Evolutionary conservation across 2,888 invertebrate species (phyloP).

Genomic region (Tenthredo mesomela): DNA sequence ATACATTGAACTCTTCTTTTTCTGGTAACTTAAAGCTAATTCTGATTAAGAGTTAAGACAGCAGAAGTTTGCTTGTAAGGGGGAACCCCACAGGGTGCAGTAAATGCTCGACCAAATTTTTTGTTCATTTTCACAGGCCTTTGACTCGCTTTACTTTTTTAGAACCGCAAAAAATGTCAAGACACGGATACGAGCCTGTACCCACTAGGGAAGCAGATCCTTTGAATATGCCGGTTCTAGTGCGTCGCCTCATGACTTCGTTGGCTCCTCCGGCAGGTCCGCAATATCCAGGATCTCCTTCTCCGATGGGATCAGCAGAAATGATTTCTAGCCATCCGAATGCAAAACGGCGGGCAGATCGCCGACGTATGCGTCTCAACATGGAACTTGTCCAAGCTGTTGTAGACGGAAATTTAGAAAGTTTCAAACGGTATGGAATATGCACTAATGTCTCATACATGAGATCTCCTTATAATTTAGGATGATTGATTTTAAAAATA

Average conservation of each 20-base stretch:
- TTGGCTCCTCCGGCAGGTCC: background rate
- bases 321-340: constrained; percentile 65
- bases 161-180: constrained; percentile 47
- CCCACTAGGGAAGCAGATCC: constrained; percentile 36
- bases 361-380: constrained; percentile 78
- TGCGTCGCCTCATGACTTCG: background rate
- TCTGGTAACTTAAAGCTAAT: background rate
- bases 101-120: constrained; percentile 18
- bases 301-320: constrained; percentile 61
- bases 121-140: constrained; percentile 50
- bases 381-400: constrained; percentile 79
- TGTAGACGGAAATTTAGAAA: constrained; percentile 74
- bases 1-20: background rate
- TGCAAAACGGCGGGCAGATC: constrained; percentile 77
- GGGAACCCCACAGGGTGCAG: too few relatives aligned
- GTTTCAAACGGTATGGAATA: constrained; percentile 74
- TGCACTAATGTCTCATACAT: background rate
- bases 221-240: background rate
- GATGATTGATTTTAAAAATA: too few relatives aligned
- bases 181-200: constrained; percentile 38
- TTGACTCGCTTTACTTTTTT: constrained; percentile 45
- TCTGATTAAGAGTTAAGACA: too few relatives aligned
- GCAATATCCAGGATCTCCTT: constrained; percentile 46
- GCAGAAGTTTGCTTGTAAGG: too few relatives aligned
- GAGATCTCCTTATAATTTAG: background rate